Evolutionary conservation across 2,888 invertebrate genomes (phyloP), one percentile per base, ranked within the genome.

Genomic region (Temnothorax rugatulus): DNA sequence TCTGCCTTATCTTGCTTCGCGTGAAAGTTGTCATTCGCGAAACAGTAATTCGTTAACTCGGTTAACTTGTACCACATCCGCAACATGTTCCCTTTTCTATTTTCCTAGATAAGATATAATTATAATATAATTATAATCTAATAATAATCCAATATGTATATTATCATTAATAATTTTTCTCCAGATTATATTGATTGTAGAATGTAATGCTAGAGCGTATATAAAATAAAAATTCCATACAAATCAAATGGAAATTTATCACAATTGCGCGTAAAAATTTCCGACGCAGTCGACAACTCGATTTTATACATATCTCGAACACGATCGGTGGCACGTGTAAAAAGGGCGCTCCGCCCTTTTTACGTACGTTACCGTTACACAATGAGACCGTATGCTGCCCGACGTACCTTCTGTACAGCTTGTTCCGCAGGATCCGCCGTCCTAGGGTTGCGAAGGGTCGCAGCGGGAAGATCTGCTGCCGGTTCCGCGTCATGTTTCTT

Each of bases 361-460:
- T 25, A 41, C 21, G 2, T 61, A 50, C 47, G 29, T 38, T 41
- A 61, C 25, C 44, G 34, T 34, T 66, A 77, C 54, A 50, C 50
- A 41, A 63, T 54, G 47, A 11, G 54, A 21, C 71, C 63, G 25
- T 52, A 44, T 54, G 63, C 64, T 71, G 34, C 47, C 64, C 54
- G 63, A 90, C 90, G 64, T 96, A 96, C 96, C 96, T 96, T 95
- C 95, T 95, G 86, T 95, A 93, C 89, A 95, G 95, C 91, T 95
- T 95, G 93, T 95, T 95, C 91, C 95, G 94, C 89, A 95, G 92
- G 89, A 96, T 95, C 86, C 95, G 95, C 84, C 95, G 94, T 91
- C 96, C 95, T 86, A 96, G 92, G 13, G 95, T 96, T 83, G 95
- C 95, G 91, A 96, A 95, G 73, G 96, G 95, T 90, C 95, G 94